phyloP scores from a whole-genome alignment of 2,888 invertebrate genomes.

The Lasioglossum calceatum region DNA sequence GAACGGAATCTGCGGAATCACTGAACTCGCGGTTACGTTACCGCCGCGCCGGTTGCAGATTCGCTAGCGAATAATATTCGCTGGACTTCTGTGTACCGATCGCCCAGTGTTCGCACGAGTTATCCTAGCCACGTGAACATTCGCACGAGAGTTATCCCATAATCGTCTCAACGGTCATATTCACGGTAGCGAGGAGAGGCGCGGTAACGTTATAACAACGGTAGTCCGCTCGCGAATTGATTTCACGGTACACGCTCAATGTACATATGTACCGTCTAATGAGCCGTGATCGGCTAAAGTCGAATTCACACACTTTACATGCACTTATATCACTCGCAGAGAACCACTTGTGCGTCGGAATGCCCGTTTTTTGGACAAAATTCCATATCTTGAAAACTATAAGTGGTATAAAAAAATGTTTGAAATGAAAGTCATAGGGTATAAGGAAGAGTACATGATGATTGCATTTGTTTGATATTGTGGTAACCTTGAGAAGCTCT shows the following conservation, averaged over 20 bases:
- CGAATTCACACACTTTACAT: neutral
- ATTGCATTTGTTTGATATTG: no score
- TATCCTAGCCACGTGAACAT: constrained; percentile 8
- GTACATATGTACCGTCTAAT: constrained; percentile 4
- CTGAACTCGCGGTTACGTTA: neutral
- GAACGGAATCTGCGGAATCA: neutral
- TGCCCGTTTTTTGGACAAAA: no score
- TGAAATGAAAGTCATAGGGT: no score
- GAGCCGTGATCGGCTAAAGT: neutral
- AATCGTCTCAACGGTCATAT: constrained; percentile 19
- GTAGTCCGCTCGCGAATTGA: constrained; percentile 7
- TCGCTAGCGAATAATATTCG: neutral
- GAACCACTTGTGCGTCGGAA: no score
- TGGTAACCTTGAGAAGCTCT: no score
- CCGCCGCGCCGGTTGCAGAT: neutral
- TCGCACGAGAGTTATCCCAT: constrained; percentile 13
- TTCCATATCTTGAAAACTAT: no score
- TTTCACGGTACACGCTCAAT: neutral
- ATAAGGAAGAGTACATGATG: no score
- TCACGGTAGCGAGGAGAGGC: neutral
- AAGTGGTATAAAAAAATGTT: no score
- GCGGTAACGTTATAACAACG: neutral
- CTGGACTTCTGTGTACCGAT: neutral
- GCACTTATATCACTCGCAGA: no score
- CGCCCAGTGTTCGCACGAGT: neutral